phyloP scores from a whole-genome alignment of 2,888 invertebrate genomes.

The Pachycephus smyrnensis region DNA sequence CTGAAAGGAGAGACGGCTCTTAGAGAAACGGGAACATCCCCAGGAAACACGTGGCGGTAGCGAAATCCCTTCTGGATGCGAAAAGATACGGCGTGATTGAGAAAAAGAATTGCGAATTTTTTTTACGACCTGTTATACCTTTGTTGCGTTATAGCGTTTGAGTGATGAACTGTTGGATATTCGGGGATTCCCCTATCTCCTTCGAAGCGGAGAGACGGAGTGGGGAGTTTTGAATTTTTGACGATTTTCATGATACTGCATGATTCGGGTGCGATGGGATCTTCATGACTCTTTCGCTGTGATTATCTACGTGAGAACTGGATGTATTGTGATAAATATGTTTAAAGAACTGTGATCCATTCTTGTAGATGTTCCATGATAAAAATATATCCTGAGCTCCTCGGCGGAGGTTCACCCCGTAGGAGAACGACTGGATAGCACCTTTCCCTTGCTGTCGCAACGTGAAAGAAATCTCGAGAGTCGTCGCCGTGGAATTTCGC shows the following conservation, averaged over 20 bases:
- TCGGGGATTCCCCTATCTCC: not conserved
- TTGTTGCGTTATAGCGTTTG: not conserved
- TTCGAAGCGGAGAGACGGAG: not conserved
- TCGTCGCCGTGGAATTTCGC: not conserved
- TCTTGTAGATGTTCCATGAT: not conserved
- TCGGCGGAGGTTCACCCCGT: not conserved
- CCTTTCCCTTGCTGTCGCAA: not conserved
- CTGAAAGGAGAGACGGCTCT: constrained; percentile 3
- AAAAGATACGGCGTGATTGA: not conserved
- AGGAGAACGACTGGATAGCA: not conserved
- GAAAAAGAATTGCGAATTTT: not conserved
- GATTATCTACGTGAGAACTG: not conserved
- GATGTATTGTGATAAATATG: not conserved
- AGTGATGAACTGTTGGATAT: not conserved
- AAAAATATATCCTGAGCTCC: not conserved
- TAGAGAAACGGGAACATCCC: not conserved
- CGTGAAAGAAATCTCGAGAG: not conserved
- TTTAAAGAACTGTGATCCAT: not conserved
- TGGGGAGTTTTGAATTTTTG: no score
- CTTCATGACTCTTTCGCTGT: not conserved
- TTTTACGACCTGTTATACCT: no score
- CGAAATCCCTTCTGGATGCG: not conserved
- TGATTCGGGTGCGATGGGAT: not conserved
- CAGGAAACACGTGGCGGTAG: not conserved
- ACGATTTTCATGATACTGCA: no score